Base-by-base conservation (phyloP, 1,140 invertebrate genomes). In the Agrypnia vestita region DNA sequence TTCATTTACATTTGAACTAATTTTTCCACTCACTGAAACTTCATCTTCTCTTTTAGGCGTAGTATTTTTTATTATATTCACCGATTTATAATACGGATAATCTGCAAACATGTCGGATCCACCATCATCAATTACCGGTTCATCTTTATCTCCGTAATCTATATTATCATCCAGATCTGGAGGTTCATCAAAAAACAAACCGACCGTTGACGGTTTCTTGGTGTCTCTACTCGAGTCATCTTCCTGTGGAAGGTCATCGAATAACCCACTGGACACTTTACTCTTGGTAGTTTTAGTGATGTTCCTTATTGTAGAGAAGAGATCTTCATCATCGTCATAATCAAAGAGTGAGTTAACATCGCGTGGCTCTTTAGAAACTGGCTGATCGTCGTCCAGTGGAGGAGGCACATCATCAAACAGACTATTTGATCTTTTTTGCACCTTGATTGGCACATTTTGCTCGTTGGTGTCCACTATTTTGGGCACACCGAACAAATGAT, bases 221-320 rank as follows among this genome's bases (percentile, higher is more conserved):
- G 21, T 62, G 7, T 43, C 59, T 67, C 17, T 35, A 25, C 15
- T 12, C 8, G 47, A 15, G 8, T 47, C 47, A 4, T 25, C 49
- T 13, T 35, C 35, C 43, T 21, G 13, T 10, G 73, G 55, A 6
- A 75, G 8, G 19, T 64, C 47, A 51, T 77, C 75, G 25, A 67
- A 77, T 47, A 77, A 46, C n/a, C 75, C 61, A 17, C 21, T 59
- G 25, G 49, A 21, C 55, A 35, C 21, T 44, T 21, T 56, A 15
- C 1, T 47, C 35, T 74, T 55, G 35, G 12, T 74, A 13, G 71
- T 74, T 56, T 74, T 74, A n/a, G 71, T 74, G 8, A 73, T 62
- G 53, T 67, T 78, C 84, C 88, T 87, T 15, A 88, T 80, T 80
- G 47, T 75, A 8, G 69, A 76, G 49, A 83, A 83, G 25, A 83